These are phyloP conservation scores for Bombus cullumanus DNA, from an alignment of 1,140 invertebrate species.

Conservation along the genomic window DNA sequence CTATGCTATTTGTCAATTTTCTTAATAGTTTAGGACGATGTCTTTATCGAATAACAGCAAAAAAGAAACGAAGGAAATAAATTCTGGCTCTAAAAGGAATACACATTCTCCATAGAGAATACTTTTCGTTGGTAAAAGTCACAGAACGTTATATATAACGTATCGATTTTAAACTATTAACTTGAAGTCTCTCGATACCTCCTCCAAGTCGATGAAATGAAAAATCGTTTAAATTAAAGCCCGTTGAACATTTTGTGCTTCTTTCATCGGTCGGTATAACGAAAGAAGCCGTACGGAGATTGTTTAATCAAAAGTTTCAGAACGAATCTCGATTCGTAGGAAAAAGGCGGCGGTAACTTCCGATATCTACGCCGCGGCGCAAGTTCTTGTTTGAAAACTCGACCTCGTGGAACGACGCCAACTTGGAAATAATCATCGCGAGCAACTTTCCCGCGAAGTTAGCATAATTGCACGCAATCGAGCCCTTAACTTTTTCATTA, in stretches of 20 bases:
- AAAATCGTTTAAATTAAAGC: background rate
- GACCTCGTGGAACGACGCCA: background rate
- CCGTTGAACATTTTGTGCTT: background rate
- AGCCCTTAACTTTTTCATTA: conserved; percentile 19
- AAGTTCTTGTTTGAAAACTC: background rate
- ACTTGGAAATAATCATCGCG: background rate
- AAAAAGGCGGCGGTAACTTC: background rate
- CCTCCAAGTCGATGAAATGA: no score
- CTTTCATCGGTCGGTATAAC: background rate
- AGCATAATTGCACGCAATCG: background rate
- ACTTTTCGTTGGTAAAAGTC: no score
- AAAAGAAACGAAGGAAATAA: no score
- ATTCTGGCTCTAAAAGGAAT: no score
- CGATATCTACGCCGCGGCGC: background rate
- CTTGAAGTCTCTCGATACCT: no score
- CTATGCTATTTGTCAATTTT: no score
- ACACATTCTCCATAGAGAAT: no score
- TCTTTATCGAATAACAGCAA: no score
- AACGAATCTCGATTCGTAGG: background rate
- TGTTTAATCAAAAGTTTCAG: conserved; percentile 21
- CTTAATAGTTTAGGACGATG: no score
- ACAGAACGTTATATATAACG: no score
- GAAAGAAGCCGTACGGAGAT: background rate
- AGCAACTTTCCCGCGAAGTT: background rate
- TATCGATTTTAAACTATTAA: no score